Evolutionary conservation across 1,140 invertebrate genomes (phyloP), one percentile per base, ranked within the genome.

Genomic region (Drosophila lowei): DNA sequence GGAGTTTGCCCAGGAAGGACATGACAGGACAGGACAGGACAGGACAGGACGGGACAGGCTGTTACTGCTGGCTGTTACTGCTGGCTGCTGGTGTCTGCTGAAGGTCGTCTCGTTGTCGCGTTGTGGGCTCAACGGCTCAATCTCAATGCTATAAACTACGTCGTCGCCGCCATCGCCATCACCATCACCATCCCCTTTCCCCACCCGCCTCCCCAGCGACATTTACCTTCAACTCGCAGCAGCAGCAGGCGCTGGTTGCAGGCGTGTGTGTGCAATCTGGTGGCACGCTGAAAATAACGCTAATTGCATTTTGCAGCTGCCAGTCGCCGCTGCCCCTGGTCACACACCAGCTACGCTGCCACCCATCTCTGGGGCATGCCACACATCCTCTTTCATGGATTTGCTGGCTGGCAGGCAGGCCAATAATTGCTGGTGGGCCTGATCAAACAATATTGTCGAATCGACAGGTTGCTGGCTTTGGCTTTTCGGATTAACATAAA

Each of bases 81-180:
- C 48, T 30, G 23, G 38, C 11, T 47, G 46, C 41, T 56, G 52
- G 60, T 59, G 61, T 54, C 34, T 47, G 16, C 23, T 43, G 70
- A 74, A 74, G 71, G 71, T 75, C 72, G 71, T 30, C 48, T 41
- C 70, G 15, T 62, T 47, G 56, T 47, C 38, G 58, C 30, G 8
- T 28, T 72, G 68, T 54, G 60, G 70, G 53, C 71, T 57, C 42
- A 79, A 72, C 80, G 54, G 63, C 72, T 75, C 71, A 83, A 75
- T 80, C 74, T 85, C 80, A 84, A 84, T 84, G 80, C 77, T 84
- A 84, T 85, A 84, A 80, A 86, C 80, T 86, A 86, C 77, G 81
- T 86, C 50, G 80, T 79, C 59, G 76, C 28, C 60, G 61, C 34
- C 30, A 34, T 34, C 9, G 0, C 30, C 3, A 9, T 30, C 28